These are phyloP conservation scores for Drosophila nigricruria DNA, from an alignment of 2,888 invertebrate genomes.

Conservation along the genomic window DNA sequence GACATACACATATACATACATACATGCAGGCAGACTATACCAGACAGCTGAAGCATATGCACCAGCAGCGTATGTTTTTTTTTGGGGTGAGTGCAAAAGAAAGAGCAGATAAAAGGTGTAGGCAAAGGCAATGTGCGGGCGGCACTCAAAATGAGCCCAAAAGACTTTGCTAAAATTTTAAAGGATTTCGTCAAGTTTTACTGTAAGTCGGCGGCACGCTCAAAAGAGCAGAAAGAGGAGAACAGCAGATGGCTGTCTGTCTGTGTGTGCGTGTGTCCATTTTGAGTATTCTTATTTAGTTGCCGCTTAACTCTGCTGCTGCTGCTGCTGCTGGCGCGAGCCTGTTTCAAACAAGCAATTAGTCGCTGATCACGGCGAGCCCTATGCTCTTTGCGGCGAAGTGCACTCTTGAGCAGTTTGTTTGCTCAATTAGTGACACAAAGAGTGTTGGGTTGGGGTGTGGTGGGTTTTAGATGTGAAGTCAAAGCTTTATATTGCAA, in stretches of 20 bases:
- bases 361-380: constrained; percentile 35
- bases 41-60: constrained; percentile 57
- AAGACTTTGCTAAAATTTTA: constrained; percentile 41
- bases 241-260: background rate
- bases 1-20: constrained; percentile 1
- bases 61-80: constrained; percentile 27
- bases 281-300: constrained; percentile 13
- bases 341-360: constrained; percentile 24
- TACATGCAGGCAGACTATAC: constrained; percentile 20
- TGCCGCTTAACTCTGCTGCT: constrained; percentile 15
- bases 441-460: background rate
- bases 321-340: no score
- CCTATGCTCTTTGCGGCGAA: constrained; percentile 18
- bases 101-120: constrained; percentile 45
- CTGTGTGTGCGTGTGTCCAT: background rate
- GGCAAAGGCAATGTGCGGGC: constrained; percentile 30
- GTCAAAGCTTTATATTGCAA: constrained; percentile 49
- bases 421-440: constrained; percentile 20
- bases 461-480: constrained; percentile 1
- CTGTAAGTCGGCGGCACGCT: constrained; percentile 5
- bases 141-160: constrained; percentile 11
- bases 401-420: constrained; percentile 20
- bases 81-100: constrained; percentile 11
- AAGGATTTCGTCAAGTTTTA: constrained; percentile 44
- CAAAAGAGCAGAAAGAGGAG: constrained; percentile 2